Evolutionary conservation across 2,888 invertebrate species (phyloP).

Genomic region (Hemistola chrysoprasaria): DNA sequence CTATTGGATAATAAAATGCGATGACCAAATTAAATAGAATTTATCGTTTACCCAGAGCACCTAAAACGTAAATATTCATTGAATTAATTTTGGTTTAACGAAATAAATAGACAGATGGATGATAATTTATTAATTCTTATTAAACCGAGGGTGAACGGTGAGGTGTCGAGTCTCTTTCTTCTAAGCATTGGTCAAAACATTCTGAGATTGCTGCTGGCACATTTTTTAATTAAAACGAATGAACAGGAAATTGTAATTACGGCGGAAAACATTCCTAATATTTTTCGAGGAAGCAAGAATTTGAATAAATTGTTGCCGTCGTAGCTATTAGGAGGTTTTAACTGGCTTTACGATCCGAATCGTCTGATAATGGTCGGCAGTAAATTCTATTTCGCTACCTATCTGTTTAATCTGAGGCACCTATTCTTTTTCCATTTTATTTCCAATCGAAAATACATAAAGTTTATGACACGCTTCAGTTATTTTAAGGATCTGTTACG

Average conservation of each 20-base stretch:
- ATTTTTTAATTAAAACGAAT: conserved; percentile 19
- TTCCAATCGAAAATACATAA: conserved; percentile 11
- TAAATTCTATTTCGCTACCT: conserved; percentile 57
- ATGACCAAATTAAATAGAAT: conserved; percentile 44
- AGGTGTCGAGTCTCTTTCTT: conserved; percentile 7
- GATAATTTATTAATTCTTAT: conserved; percentile 30
- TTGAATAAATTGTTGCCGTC: conserved; percentile 59
- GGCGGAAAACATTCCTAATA: conserved; percentile 36
- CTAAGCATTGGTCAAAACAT: conserved; percentile 4
- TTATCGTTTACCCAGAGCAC: conserved; percentile 43
- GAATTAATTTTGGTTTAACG: conserved; percentile 39
- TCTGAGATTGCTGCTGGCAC: conserved; percentile 8
- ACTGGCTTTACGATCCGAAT: conserved; percentile 59
- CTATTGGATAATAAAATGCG: conserved; percentile 46
- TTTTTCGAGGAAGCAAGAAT: conserved; percentile 46
- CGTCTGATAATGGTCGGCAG: conserved; percentile 55
- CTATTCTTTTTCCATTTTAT: conserved; percentile 38
- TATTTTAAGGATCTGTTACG: neutral
- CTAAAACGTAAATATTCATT: conserved; percentile 44
- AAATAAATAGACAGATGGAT: conserved; percentile 31
- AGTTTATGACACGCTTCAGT: conserved; percentile 1
- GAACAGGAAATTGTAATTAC: conserved; percentile 37
- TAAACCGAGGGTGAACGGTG: conserved; percentile 4
- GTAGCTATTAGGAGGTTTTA: conserved; percentile 58
- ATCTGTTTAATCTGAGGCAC: conserved; percentile 42